Base-by-base conservation (phyloP, 2,797 vertebrate genomes). In the Brachyalestes nurse region DNA sequence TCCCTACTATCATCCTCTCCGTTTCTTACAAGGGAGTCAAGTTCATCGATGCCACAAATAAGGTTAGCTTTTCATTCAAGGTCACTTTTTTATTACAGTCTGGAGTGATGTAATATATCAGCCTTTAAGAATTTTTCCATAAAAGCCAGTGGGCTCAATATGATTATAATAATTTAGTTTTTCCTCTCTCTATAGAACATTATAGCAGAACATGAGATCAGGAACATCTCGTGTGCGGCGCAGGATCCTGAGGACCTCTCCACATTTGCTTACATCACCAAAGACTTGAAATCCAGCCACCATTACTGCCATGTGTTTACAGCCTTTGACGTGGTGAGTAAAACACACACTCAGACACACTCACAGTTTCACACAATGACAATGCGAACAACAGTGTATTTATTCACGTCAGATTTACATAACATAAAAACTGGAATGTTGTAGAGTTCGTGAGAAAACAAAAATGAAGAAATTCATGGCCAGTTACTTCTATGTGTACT, bases 251-350 rank as follows among this genome's bases (percentile, higher is more conserved):
- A 99, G 85, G 98, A 99, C 87, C 96, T 99, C 87, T 99, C 97
- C 14, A 99, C 98, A 0, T 99, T 99, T 86, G 98, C 98, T 21
- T 99, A 99, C 90, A 99, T 99, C 94, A 99, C 98, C 89, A 99
- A 99, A 95, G 98, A 99, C 95, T 94, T 99, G 94, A 99, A 99
- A 95, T 98, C 98, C 87, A 99, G 97, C 91, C 97, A 99, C 92
- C 98, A 99, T 92, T 99, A 99, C 93, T 99, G 98, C 93, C 98
- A 99, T 0, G 98, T 99, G 87, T 99, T 99, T 93, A 99, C 97
- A 84, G 98, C 98, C 0, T 99, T 99, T 53, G 97, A 99, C 89
- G 98, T 99, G 97, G 98, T 99, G 77, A 94, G 97, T 96, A 72
- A 51, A 58, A 66, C 16, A 55, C 47, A 21, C 19, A 49, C 25